phyloP scores from a whole-genome alignment of 1,140 invertebrate species.

The Sycobia sp. region DNA sequence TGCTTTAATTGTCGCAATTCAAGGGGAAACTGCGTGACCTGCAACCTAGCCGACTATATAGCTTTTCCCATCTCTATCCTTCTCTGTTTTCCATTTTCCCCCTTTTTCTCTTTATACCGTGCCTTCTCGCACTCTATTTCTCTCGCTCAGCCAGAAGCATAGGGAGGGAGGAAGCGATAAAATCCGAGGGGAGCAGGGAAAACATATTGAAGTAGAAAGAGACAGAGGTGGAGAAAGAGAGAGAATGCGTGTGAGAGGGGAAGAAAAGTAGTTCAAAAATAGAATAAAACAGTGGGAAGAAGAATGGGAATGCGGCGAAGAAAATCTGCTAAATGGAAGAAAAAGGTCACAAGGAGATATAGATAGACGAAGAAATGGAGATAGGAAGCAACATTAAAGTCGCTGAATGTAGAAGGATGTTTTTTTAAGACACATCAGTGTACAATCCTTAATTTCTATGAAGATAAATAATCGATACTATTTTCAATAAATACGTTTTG shows the following conservation, averaged over 20 bases:
- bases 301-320: not conserved
- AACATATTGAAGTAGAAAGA: not conserved
- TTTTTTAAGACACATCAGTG: no score
- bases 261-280: not conserved
- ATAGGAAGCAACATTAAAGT: not conserved
- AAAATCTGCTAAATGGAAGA: conserved; percentile 14
- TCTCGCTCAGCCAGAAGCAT: no score
- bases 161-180: no score
- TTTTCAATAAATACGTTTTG: no score
- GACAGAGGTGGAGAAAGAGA: no score
- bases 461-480: no score
- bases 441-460: no score
- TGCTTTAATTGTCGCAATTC: conserved; percentile 42
- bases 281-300: not conserved
- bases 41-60: conserved; percentile 33
- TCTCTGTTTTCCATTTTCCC: no score
- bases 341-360: not conserved
- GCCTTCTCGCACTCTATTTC: no score
- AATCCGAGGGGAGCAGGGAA: not conserved
- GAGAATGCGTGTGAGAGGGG: not conserved
- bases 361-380: not conserved
- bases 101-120: not conserved
- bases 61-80: not conserved
- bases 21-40: conserved; percentile 36
- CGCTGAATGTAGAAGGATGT: not conserved